A percentile compares a stretch with the other conserved stretches of the same genome.
Evolutionary conservation across 1,140 invertebrate species (phyloP).

Genomic region (Matsumurasca onukii): DNA sequence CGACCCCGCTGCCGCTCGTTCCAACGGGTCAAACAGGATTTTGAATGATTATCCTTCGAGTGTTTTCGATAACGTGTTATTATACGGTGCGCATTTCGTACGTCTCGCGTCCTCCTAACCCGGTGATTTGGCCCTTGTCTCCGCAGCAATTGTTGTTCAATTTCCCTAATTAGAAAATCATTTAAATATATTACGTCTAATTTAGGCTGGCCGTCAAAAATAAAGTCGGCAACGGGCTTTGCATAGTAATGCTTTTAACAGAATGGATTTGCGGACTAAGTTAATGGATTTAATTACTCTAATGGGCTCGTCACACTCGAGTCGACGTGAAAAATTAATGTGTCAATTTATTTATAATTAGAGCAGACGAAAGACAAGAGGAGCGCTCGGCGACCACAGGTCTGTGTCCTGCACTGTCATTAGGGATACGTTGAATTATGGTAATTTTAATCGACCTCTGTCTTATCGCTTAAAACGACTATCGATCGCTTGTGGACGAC

Average conservation of each 20-base stretch:
- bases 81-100: slow-evolving; percentile 6
- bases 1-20: neutral
- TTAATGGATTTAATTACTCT: slow-evolving; percentile 9
- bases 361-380: no score
- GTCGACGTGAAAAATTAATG: slow-evolving; percentile 5
- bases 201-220: neutral
- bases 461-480: slow-evolving; percentile 3
- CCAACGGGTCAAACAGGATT: slow-evolving; percentile 19
- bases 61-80: slow-evolving; percentile 26
- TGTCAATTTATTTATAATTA: slow-evolving; percentile 7
- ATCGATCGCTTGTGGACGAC: neutral
- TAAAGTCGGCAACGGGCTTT: slow-evolving; percentile 1
- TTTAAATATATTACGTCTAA: slow-evolving; percentile 24
- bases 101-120: slow-evolving; percentile 4
- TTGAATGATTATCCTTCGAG: slow-evolving; percentile 21
- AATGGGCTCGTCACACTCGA: neutral
- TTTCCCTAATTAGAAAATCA: slow-evolving; percentile 24
- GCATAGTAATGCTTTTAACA: slow-evolving; percentile 23
- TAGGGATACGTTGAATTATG: neutral
- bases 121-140: slow-evolving; percentile 7
- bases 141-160: slow-evolving; percentile 12
- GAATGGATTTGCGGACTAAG: neutral
- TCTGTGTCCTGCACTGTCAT: neutral
- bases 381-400: no score
- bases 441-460: slow-evolving; percentile 12